Conservation (phyloP, 2,113 vertebrate genomes). For the Plecotus auritus region DNA sequence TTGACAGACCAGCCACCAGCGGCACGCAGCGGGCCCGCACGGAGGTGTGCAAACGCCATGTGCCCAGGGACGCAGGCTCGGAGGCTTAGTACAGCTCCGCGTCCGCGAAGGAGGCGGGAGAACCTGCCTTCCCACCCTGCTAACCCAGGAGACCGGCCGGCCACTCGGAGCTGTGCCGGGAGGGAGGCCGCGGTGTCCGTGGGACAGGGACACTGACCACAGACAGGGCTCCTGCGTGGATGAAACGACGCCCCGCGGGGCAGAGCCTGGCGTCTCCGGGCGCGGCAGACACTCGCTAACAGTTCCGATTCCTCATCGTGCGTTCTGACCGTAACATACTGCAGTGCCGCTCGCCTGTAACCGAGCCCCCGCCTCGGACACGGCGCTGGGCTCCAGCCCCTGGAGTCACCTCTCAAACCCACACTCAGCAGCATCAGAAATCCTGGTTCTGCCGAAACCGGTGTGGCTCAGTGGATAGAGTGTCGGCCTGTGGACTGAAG, state of each 20-base stretch:
- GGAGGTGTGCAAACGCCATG: too few relatives aligned
- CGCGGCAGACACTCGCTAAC: background rate
- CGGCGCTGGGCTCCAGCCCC: background rate
- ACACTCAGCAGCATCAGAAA: background rate
- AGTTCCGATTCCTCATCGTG: too few relatives aligned
- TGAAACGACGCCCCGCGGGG: accelerated
- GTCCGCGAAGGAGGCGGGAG: background rate
- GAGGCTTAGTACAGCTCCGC: background rate
- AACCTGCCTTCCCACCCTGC: background rate
- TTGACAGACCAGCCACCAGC: background rate
- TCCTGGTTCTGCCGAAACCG: too few relatives aligned
- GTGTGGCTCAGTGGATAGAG: too few relatives aligned
- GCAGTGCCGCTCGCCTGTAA: background rate
- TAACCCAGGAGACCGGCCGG: background rate
- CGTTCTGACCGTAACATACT: background rate
- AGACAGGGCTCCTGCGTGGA: background rate
- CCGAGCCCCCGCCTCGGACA: background rate
- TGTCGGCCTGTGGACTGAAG: too few relatives aligned
- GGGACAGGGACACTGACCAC: background rate
- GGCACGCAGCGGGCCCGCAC: accelerated
- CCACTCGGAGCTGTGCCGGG: background rate
- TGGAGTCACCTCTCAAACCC: background rate
- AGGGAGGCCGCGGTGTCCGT: background rate
- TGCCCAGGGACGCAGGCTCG: background rate
- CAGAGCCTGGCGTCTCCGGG: background rate